phyloP scores from a whole-genome alignment of 2,113 vertebrate genomes.

The Microtus oregoni region DNA sequence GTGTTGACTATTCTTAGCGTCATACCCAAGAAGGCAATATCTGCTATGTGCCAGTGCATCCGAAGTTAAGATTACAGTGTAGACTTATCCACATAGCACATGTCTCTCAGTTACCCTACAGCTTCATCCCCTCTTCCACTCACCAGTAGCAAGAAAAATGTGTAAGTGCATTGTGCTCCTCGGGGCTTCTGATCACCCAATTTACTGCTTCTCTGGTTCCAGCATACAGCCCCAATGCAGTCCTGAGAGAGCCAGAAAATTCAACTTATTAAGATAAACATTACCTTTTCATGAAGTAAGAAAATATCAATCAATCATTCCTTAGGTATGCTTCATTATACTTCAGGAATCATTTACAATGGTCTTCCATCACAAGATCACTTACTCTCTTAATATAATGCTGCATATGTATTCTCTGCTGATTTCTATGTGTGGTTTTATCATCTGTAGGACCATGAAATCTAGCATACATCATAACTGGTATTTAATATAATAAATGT shows the following conservation, averaged over 20 bases:
- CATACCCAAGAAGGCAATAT: neutral
- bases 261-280: neutral
- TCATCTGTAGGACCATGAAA: neutral
- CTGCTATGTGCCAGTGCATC: too few species aligned
- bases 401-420: neutral
- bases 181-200: neutral
- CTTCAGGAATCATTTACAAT: neutral
- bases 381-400: neutral
- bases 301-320: neutral
- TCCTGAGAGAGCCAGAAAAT: accelerated
- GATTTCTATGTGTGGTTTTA: neutral
- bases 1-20: neutral
- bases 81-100: accelerated
- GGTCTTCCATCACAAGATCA: neutral
- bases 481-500: neutral
- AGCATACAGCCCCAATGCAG: accelerated
- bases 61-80: neutral
- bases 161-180: neutral
- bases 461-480: neutral
- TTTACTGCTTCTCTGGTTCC: neutral
- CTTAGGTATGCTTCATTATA: neutral
- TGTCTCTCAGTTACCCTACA: accelerated
- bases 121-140: too few species aligned
- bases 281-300: neutral
- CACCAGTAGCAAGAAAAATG: neutral